These are phyloP conservation scores for Scomber japonicus DNA, from an alignment of 2,113 vertebrate species.

Conservation along the genomic window DNA sequence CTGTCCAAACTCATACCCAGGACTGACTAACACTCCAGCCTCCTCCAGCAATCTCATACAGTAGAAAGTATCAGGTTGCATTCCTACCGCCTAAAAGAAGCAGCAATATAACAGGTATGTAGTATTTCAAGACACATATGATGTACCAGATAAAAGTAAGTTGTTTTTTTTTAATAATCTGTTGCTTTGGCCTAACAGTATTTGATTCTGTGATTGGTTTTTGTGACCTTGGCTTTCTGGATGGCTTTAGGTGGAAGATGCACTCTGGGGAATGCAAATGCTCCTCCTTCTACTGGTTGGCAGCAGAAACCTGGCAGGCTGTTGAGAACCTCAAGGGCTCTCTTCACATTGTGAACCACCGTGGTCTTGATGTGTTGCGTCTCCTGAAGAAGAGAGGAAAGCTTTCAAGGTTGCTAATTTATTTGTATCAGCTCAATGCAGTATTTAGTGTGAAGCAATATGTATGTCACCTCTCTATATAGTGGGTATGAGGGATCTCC, in stretches of 20 bases:
- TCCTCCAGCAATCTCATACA: slow-evolving; percentile 78
- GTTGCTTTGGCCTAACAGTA: not conserved
- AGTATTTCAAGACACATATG: not conserved
- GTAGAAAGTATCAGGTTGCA: slow-evolving; percentile 80
- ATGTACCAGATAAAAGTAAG: not conserved
- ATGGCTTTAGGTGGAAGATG: slow-evolving; percentile 74
- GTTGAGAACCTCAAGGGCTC: slow-evolving; percentile 53
- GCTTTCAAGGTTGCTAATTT: no score
- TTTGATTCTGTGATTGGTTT: no score
- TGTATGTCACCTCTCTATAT: slow-evolving; percentile 57
- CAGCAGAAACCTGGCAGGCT: slow-evolving; percentile 72
- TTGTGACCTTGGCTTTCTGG: slow-evolving; percentile 76
- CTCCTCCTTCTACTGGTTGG: slow-evolving; percentile 76
- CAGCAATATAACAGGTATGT: not conserved
- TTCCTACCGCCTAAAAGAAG: slow-evolving; percentile 67
- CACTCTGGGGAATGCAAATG: slow-evolving; percentile 74
- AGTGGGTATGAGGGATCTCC: slow-evolving; percentile 80
- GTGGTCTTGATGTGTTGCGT: slow-evolving; percentile 46
- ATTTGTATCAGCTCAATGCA: no score
- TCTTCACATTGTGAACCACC: slow-evolving; percentile 61
- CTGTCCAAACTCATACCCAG: slow-evolving; percentile 73
- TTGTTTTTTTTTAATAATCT: not conserved
- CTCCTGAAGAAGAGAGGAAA: slow-evolving; percentile 67
- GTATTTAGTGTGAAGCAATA: no score
- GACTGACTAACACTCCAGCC: slow-evolving; percentile 56